Base-by-base conservation (phyloP, 2,113 vertebrate species). In the Corvus hawaiiensis region DNA sequence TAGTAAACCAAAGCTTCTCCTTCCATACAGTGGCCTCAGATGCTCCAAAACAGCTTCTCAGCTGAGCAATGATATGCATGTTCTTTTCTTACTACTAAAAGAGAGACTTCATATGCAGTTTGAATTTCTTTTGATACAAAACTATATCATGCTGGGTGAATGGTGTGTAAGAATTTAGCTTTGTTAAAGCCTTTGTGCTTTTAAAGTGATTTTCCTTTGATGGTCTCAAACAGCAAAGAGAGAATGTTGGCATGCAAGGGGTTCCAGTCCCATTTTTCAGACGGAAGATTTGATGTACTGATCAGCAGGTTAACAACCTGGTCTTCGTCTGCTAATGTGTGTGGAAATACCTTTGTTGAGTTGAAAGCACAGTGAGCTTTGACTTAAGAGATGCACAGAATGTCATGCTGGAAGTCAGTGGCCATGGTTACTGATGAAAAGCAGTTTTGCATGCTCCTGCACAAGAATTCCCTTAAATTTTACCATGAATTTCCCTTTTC, bases 291-390 rank as follows among this genome's bases (percentile, higher is more conserved):
- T 55, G 30, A 41, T 52, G 48, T 66, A 30, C 23, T 55, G 13
- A 82, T 85, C 43, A 63, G 61, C n/a, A 46, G 43, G 30, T 55
- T 90, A 78, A 55, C 26, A 68, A 17, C 26, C 32, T 59, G 37
- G 27, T 63, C 33, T 37, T 79, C 6, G 0, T 68, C 46, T 81
- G 12, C 43, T 58, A 58, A 15, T 0, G 0, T 59, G 4, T 63
- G 5, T n/a, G 33, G 62, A 52, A 69, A 41, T 72, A 21, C 7
- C 32, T 63, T 37, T 56, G 35, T 59, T 55, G 52, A 61, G 62
- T 23, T 85, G 74, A 94, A 78, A 76, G 24, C 49, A 19, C 16
- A 39, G 24, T 49, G 56, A 56, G 26, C 66, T 90, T 75, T 63
- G 16, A 46, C 49, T 63, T 68, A 17, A 26, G 72, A 39, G 74